A percentile compares a stretch with the other conserved stretches of the same genome.
Conservation (phyloP, 2,113 vertebrate species). For the Ploceus nigricollis region DNA sequence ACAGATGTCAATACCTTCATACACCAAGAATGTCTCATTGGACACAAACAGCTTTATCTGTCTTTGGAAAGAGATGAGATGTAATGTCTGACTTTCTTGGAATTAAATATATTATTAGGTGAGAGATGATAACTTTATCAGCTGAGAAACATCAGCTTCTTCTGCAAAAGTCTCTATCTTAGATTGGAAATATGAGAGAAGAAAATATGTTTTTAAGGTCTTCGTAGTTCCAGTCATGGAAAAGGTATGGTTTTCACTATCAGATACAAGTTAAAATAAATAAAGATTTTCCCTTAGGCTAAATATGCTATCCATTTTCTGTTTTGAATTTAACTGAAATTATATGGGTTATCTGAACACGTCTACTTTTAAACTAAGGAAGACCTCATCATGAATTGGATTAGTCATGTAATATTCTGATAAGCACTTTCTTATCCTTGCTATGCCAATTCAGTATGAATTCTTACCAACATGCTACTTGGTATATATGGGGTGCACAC, state of each 20-base stretch:
- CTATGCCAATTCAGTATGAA: background rate
- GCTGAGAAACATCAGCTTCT: background rate
- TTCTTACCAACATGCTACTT: background rate
- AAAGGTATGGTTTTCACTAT: background rate
- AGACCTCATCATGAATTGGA: background rate
- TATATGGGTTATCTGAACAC: background rate
- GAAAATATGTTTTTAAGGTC: background rate
- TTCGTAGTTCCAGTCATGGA: background rate
- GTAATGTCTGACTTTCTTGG: background rate
- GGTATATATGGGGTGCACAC: background rate
- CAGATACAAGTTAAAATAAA: background rate
- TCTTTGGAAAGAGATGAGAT: background rate
- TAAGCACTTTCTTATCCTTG: background rate
- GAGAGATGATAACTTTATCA: background rate
- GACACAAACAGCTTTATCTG: background rate
- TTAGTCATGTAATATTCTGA: background rate
- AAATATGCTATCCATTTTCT: background rate
- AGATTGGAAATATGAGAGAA: background rate
- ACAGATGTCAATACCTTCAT: background rate
- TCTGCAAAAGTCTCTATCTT: background rate
- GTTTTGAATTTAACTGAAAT: background rate
- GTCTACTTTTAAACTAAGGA: background rate
- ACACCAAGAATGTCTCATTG: background rate
- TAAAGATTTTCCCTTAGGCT: background rate
- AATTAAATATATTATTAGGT: background rate